Evolutionary conservation across 53 echinoderm and acorn worm species (phyloP).

Genomic region (Pentamera pediparva): DNA sequence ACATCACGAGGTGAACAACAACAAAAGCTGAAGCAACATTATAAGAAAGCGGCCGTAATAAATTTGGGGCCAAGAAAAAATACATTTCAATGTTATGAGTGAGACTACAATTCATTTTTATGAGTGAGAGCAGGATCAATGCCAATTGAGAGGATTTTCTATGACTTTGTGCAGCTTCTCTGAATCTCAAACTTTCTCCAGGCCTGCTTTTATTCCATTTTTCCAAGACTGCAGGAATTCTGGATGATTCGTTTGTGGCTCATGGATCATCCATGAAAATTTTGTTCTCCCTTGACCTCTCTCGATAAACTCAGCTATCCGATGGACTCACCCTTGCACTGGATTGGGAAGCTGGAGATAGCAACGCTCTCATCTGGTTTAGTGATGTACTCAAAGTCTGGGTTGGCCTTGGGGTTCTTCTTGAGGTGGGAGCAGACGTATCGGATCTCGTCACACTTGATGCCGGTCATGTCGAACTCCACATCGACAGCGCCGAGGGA

Average conservation of each 20-base stretch:
- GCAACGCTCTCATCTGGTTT: slow-evolving; percentile 32
- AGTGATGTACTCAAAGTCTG: slow-evolving; percentile 53
- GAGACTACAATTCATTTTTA: too few species aligned
- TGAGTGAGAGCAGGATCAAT: too few species aligned
- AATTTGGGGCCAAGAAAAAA: too few species aligned
- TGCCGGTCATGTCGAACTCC: slow-evolving; percentile 76
- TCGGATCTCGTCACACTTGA: slow-evolving; percentile 58
- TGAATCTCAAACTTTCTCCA: too few species aligned
- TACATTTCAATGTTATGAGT: too few species aligned
- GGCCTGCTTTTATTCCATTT: background rate
- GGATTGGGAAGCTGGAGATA: slow-evolving; percentile 24
- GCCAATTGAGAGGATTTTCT: too few species aligned
- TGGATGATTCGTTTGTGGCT: too few species aligned
- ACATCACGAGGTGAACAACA: too few species aligned
- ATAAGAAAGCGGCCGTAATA: too few species aligned
- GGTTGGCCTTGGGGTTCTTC: slow-evolving; percentile 54
- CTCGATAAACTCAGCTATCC: background rate
- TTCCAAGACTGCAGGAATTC: too few species aligned
- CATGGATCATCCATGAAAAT: background rate
- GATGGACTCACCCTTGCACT: slow-evolving; percentile 38
- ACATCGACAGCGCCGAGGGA: slow-evolving; percentile 66
- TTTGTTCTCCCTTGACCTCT: background rate
- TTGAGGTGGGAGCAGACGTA: slow-evolving; percentile 63
- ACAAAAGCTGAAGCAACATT: too few species aligned
- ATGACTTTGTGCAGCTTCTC: too few species aligned